Percentiles rank a stretch among this genome's conserved stretches.
Conservation (phyloP, 1,140 invertebrate genomes). For the Meloidogyne exigua region DNA sequence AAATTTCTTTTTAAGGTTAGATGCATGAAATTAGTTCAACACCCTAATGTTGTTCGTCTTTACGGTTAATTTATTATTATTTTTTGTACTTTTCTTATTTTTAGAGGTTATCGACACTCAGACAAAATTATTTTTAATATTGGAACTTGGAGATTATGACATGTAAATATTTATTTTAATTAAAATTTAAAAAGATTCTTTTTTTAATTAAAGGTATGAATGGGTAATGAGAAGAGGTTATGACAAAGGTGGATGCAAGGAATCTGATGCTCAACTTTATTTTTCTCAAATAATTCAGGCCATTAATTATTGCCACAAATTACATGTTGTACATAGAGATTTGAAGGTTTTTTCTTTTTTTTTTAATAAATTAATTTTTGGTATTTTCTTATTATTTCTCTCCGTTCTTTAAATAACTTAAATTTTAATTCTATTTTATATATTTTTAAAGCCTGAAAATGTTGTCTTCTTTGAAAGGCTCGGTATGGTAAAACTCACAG, state of each 20-base stretch:
- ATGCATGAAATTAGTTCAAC: constrained; percentile 98
- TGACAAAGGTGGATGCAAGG: constrained; percentile 72
- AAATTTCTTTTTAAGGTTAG: constrained; percentile 68
- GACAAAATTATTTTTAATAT: constrained; percentile 74
- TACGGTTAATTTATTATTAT: constrained; percentile 72
- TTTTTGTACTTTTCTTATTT: not conserved
- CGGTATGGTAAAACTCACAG: constrained; percentile 94
- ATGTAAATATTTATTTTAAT: constrained; percentile 69
- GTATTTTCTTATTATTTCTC: too few relatives aligned
- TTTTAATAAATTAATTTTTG: too few relatives aligned
- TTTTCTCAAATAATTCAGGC: constrained; percentile 85
- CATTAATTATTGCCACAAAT: constrained; percentile 94
- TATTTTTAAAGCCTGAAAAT: constrained; percentile 92
- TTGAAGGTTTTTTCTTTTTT: constrained; percentile 39
- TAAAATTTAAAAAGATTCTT: constrained; percentile 72
- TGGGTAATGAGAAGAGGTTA: constrained; percentile 87
- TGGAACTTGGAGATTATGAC: constrained; percentile 97
- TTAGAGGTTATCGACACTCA: constrained; percentile 93
- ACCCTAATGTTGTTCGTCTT: constrained; percentile 92
- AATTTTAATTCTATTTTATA: too few relatives aligned
- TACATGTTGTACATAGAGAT: constrained; percentile 88
- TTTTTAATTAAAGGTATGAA: constrained; percentile 19
- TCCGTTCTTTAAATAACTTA: too few relatives aligned
- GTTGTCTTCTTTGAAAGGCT: constrained; percentile 97
- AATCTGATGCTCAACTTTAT: constrained; percentile 81